Conservation (phyloP, 2,797 vertebrate genomes). For the Ataeniobius toweri region DNA sequence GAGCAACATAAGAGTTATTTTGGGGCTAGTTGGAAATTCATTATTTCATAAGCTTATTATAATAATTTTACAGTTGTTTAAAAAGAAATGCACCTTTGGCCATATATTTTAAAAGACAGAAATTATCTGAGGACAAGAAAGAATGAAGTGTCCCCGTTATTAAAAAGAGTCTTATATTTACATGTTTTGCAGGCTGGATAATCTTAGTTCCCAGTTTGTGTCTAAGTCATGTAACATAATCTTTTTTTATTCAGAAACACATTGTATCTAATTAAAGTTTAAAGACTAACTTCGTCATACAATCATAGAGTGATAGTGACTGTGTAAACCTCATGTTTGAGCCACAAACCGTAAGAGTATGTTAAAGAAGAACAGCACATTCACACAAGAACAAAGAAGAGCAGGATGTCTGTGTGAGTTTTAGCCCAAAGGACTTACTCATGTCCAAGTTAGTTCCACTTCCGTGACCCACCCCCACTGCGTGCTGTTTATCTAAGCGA, state of each 20-base stretch:
- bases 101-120: no score
- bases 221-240: neutral
- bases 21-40: no score
- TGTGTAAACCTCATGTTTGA: slow-evolving; percentile 4
- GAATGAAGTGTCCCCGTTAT: no score
- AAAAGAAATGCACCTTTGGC: no score
- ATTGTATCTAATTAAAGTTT: neutral
- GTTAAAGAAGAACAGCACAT: neutral
- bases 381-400: slow-evolving; percentile 8
- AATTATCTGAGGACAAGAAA: no score
- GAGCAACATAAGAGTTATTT: no score
- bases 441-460: slow-evolving; percentile 17
- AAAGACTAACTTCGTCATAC: neutral
- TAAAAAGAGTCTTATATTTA: neutral
- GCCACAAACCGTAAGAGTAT: slow-evolving; percentile 4
- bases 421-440: slow-evolving; percentile 18
- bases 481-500: slow-evolving; percentile 37
- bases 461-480: slow-evolving; percentile 9
- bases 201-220: neutral
- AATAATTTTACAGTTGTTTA: no score
- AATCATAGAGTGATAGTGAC: slow-evolving; percentile 6
- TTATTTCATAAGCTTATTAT: no score
- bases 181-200: neutral
- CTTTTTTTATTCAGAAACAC: neutral
- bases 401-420: neutral